Percentiles rank a stretch among this genome's conserved stretches.
Conservation (phyloP, 1,140 invertebrate genomes). For the Drosophila azteca region DNA sequence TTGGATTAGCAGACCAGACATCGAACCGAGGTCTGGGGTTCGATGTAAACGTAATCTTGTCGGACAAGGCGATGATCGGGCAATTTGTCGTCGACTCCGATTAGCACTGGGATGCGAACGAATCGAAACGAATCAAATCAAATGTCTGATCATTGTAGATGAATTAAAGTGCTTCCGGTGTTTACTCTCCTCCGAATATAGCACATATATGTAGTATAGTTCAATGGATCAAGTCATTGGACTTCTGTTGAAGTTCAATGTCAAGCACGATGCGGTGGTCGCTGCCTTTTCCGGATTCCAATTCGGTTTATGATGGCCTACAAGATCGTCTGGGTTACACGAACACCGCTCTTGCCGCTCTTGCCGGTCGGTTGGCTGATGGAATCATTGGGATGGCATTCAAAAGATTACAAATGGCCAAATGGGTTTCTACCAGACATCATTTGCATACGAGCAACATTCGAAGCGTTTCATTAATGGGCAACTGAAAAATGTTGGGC, state of each 20-base stretch:
- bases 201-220: constrained; percentile 2
- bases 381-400: constrained; percentile 55
- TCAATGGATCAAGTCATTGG: constrained; percentile 30
- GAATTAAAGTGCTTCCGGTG: constrained; percentile 60
- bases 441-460: constrained; percentile 67
- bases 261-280: constrained; percentile 16
- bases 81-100: constrained; percentile 44
- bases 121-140: constrained; percentile 41
- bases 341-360: neutral
- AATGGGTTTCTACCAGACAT: neutral
- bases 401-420: constrained; percentile 58
- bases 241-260: constrained; percentile 68
- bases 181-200: constrained; percentile 14
- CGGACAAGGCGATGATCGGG: constrained; percentile 39
- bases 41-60: constrained; percentile 24
- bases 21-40: too few species aligned
- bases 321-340: constrained; percentile 36
- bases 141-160: constrained; percentile 32
- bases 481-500: constrained; percentile 40
- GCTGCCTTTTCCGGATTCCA: constrained; percentile 21
- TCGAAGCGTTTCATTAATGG: constrained; percentile 62
- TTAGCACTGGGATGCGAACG: constrained; percentile 65
- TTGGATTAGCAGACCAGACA: constrained; percentile 41
- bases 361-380: neutral
- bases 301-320: constrained; percentile 1